phyloP scores from a whole-genome alignment of 2,888 invertebrate genomes.

The Pachydiplax longipennis region DNA sequence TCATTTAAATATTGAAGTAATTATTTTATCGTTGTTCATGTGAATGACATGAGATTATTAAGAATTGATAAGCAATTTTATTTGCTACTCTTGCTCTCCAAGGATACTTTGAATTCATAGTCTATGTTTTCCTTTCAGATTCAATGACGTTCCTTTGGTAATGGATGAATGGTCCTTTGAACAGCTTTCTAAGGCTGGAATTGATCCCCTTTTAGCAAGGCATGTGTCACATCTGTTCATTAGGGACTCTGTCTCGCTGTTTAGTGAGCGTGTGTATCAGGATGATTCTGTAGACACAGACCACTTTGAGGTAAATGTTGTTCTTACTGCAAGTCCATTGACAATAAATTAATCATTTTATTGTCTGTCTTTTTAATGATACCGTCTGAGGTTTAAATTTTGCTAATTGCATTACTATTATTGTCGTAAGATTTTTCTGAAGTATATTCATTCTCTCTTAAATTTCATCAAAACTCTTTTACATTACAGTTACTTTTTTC shows the following conservation, averaged over 20 bases:
- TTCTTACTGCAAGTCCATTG: background rate
- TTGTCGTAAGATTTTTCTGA: no score
- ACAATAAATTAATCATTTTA: no score
- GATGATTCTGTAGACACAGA: slow-evolving; percentile 94
- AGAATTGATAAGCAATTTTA: no score
- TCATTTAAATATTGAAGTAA: no score
- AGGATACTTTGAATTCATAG: background rate
- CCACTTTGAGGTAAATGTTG: slow-evolving; percentile 87
- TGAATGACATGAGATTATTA: no score
- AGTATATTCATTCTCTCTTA: no score
- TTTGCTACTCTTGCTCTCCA: no score
- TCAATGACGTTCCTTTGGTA: slow-evolving; percentile 91
- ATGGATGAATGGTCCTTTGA: slow-evolving; percentile 85
- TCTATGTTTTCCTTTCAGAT: slow-evolving; percentile 61
- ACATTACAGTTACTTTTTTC: no score
- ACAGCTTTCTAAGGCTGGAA: slow-evolving; percentile 83
- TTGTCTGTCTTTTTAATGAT: background rate
- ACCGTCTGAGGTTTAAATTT: background rate
- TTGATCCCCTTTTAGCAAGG: slow-evolving; percentile 91
- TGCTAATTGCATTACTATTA: background rate
- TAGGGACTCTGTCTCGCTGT: slow-evolving; percentile 93
- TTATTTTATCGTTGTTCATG: no score
- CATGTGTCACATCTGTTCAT: slow-evolving; percentile 99
- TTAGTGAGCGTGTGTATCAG: slow-evolving; percentile 93
- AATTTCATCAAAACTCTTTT: no score